Evolutionary conservation across 2,888 invertebrate species (phyloP).

Genomic region (Incurvaria masculella): DNA sequence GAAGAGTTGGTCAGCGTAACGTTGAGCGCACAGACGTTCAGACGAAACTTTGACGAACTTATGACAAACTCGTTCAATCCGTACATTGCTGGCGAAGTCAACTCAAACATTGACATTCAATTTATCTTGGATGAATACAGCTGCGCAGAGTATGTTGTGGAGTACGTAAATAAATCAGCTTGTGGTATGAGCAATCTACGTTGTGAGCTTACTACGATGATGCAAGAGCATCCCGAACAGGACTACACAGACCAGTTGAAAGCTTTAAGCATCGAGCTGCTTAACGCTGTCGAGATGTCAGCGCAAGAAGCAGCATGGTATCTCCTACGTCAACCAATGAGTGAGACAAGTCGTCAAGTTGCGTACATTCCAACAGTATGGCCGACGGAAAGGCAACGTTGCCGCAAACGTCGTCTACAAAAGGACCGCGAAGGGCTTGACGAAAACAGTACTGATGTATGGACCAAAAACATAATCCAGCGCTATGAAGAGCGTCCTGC

Average conservation of each 20-base stretch:
- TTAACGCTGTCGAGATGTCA: constrained; percentile 26
- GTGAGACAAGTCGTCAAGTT: constrained; percentile 20
- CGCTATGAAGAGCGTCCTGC: constrained; percentile 21
- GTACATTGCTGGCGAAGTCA: constrained; percentile 23
- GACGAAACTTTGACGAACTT: constrained; percentile 23
- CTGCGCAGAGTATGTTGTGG: constrained; percentile 18
- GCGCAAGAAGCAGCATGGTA: constrained; percentile 38
- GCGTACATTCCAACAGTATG: constrained; percentile 28
- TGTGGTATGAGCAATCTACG: constrained; percentile 24
- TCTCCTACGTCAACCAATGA: constrained; percentile 34
- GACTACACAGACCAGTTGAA: constrained; percentile 21
- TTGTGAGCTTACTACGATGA: constrained; percentile 19
- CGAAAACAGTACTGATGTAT: constrained; percentile 21
- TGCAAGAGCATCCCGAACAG: constrained; percentile 26
- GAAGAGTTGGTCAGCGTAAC: too few relatives aligned
- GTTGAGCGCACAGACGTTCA: constrained; percentile 16
- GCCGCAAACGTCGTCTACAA: constrained; percentile 20
- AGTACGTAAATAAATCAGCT: constrained; percentile 9
- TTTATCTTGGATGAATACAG: constrained; percentile 24
- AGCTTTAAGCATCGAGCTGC: constrained; percentile 22
- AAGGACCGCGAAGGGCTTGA: constrained; percentile 20
- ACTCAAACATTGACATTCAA: constrained; percentile 22
- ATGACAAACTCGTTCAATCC: constrained; percentile 28
- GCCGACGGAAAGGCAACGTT: constrained; percentile 27
- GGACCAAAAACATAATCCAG: constrained; percentile 22